These are phyloP conservation scores for Macropis europaea DNA, from an alignment of 2,888 invertebrate genomes.

Conservation along the genomic window DNA sequence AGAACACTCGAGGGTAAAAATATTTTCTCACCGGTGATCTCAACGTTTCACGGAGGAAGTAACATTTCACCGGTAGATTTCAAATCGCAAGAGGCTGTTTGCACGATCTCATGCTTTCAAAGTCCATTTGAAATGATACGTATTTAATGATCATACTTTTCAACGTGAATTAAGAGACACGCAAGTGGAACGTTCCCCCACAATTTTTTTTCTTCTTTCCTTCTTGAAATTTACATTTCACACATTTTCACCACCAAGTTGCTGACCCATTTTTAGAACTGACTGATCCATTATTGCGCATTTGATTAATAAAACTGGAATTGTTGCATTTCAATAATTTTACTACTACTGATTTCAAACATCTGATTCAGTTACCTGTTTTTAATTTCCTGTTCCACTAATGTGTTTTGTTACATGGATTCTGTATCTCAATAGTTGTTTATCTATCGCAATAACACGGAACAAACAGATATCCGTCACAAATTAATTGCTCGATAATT, in stretches of 20 bases:
- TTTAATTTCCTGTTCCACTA: too few species aligned
- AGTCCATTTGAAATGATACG: background rate
- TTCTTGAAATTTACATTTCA: background rate
- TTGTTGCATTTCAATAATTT: too few species aligned
- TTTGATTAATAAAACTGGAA: too few species aligned
- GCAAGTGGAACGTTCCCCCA: background rate
- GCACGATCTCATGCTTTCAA: background rate
- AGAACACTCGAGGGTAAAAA: background rate
- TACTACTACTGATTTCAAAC: too few species aligned
- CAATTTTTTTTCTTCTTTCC: background rate
- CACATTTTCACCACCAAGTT: background rate
- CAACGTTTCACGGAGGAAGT: background rate
- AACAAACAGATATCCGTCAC: background rate
- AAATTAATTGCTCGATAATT: slow-evolving; percentile 5
- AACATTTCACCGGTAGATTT: background rate
- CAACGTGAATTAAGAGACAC: background rate
- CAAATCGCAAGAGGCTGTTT: background rate
- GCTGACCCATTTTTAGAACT: too few species aligned
- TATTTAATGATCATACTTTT: slow-evolving; percentile 9
- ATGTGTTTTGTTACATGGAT: background rate
- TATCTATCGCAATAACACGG: background rate
- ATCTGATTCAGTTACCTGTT: too few species aligned
- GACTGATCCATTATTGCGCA: too few species aligned
- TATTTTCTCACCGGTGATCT: background rate
- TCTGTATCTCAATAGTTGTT: background rate